phyloP scores from a whole-genome alignment of 2,113 vertebrate species.

The Uria lomvia region DNA sequence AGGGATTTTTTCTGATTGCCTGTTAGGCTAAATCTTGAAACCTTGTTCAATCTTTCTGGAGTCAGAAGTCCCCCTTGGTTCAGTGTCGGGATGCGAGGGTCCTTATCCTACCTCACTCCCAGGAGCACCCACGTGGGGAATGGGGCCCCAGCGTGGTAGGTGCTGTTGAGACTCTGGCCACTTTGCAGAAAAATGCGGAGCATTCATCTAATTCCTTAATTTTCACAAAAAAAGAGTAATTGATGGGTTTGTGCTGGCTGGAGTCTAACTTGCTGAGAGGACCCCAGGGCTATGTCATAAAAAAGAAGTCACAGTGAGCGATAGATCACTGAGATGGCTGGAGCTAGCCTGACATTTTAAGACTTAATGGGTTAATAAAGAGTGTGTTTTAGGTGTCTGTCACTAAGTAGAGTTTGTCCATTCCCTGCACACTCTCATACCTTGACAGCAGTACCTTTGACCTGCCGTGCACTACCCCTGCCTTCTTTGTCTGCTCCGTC shows the following conservation, averaged over 20 bases:
- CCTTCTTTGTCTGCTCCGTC: conserved; percentile 44
- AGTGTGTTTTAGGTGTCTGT: conserved; percentile 36
- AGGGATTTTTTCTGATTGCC: background rate
- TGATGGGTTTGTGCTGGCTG: conserved; percentile 51
- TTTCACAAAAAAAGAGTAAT: conserved; percentile 33
- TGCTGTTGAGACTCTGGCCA: background rate
- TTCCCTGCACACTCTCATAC: conserved; percentile 40
- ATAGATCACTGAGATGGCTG: conserved; percentile 37
- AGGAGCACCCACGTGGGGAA: background rate
- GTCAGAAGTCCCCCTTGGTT: background rate
- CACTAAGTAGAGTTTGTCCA: conserved; percentile 14
- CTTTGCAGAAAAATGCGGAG: conserved; percentile 48
- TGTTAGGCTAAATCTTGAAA: background rate
- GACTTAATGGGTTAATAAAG: conserved; percentile 64
- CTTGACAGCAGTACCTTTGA: conserved; percentile 48
- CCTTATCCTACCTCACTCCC: background rate
- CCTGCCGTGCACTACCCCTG: background rate
- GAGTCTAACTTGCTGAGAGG: conserved; percentile 17
- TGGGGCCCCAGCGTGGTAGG: background rate
- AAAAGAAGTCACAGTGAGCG: conserved; percentile 8
- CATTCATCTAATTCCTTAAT: conserved; percentile 54
- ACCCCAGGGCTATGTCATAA: conserved; percentile 51
- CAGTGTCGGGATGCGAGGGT: background rate
- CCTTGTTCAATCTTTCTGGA: background rate
- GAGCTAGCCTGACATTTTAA: conserved; percentile 43